Evolutionary conservation across 2,888 invertebrate species (phyloP), one percentile per base, ranked within the genome.

Genomic region (Apocheima hispidaria): DNA sequence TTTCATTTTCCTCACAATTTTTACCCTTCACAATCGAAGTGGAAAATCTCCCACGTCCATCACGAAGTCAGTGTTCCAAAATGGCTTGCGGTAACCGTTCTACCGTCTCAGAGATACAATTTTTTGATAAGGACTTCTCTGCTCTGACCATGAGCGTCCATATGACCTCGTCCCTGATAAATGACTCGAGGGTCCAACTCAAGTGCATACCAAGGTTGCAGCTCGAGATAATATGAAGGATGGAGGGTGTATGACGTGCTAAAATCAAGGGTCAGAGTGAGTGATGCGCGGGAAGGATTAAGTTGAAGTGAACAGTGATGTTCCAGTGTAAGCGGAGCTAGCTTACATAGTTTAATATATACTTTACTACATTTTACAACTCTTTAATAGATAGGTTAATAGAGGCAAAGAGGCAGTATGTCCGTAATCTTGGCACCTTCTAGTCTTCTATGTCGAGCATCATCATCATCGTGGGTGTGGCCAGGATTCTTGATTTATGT

Each of bases 131-230:
- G 55, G 5, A 20, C 35, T 18, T 16, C 28, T 20, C 46, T 18
- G 23, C 28, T 20, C 46, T 14, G 48, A 56, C 43, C 43, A 21
- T 40, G 4, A 38, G 7, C 14, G 14, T 30, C 44, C n/a, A 10
- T 48, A n/a, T 21, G 49, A 23, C 38, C 26, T 50, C 23, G 33
- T 38, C 21, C 20, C 43, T 43, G 51, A 51, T 55, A 60, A 46
- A 60, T 55, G 21, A 51, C 18, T 41, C 20, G 2, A 35, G 30
- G 38, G 40, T 23, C 33, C 16, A 5, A 12, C 26, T 35, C 40
- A 4, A 38, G 55, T 60, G 60, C 60, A 60, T 21, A 12, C 36
- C 57, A 62, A 53, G 62, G 62, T 38, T 62, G 57, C 61, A 60
- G 16, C 18, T 41, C 16, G 53, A 7, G 26, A 26, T 60, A 52